Evolutionary conservation across 1,140 invertebrate genomes (phyloP), one percentile per base, ranked within the genome.

Genomic region (Tenebrio molitor): DNA sequence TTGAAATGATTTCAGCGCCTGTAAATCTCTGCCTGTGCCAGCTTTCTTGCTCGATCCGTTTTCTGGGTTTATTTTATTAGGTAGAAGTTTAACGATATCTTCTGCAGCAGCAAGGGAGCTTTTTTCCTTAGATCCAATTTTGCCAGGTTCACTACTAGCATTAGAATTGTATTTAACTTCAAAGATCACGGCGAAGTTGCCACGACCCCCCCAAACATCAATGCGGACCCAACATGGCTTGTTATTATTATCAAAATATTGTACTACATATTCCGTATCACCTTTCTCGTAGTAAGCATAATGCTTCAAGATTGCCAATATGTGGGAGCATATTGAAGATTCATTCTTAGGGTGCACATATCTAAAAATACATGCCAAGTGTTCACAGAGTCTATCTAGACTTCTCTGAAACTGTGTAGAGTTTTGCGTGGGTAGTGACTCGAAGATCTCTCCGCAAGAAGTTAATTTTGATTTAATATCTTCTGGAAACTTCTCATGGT

Each of bases 91-190:
- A 39, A 39, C 36, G 8, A n/a, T n/a, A n/a, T n/a, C n/a, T n/a
- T n/a, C n/a, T n/a, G n/a, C n/a, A n/a, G n/a, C n/a, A n/a, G n/a
- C 36, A 39, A 39, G 36, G 36, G 36, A 39, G 36, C 36, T 39
- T 39, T 33, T 33, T 33, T 4, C 29, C 29, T 33, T 33, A 33
- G 4, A 10, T 33, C 29, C 10, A 33, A 33, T 33, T 33, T 33
- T 33, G 29, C 10, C 29, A 33, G 29, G 29, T 33, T 33, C 29
- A 33, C 10, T 10, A 33, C 4, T 33, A 33, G 4, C n/a, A n/a
- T n/a, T n/a, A n/a, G n/a, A n/a, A n/a, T n/a, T n/a, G n/a, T n/a
- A n/a, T n/a, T n/a, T n/a, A n/a, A n/a, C n/a, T n/a, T n/a, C n/a
- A n/a, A n/a, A n/a, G n/a, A n/a, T n/a, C n/a, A n/a, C n/a, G n/a